These are phyloP conservation scores for Synchiropus splendidus DNA, from an alignment of 2,113 vertebrate genomes.

Conservation along the genomic window DNA sequence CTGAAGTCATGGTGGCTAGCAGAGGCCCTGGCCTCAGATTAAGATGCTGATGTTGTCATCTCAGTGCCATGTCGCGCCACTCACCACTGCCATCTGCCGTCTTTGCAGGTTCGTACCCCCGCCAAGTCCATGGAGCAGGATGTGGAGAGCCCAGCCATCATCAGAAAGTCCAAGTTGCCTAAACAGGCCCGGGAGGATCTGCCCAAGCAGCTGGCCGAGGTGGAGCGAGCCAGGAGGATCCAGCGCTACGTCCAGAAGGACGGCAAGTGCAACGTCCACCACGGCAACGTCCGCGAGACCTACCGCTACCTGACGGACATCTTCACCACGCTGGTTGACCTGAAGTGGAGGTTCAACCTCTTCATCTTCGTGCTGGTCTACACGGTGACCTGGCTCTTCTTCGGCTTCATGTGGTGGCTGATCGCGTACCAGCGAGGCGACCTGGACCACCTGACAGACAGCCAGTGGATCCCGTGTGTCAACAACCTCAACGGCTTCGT, in stretches of 20 bases:
- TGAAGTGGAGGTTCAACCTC: conserved; percentile 97
- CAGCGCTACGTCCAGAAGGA: conserved; percentile 97
- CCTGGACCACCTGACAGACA: conserved; percentile 87
- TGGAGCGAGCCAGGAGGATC: conserved; percentile 75
- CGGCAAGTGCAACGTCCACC: conserved; percentile 96
- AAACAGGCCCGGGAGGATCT: conserved; percentile 84
- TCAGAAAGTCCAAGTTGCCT: conserved; percentile 81
- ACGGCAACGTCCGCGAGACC: conserved; percentile 91
- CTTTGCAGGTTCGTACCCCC: conserved; percentile 70
- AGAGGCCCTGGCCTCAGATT: too few species aligned
- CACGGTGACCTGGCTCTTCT: conserved; percentile 96
- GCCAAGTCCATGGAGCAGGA: conserved; percentile 93
- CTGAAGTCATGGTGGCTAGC: too few species aligned
- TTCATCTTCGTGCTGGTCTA: conserved; percentile 97
- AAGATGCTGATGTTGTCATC: too few species aligned
- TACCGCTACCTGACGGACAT: conserved; percentile 96
- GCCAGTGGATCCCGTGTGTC: conserved; percentile 90
- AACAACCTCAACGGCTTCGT: conserved; percentile 96
- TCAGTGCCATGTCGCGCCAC: too few species aligned
- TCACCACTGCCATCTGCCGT: neutral
- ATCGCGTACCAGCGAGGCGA: conserved; percentile 94
- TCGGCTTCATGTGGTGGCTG: conserved; percentile 99
- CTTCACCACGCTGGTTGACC: conserved; percentile 96
- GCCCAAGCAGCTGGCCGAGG: conserved; percentile 73
- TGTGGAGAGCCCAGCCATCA: conserved; percentile 86